These are phyloP conservation scores for Yasuhikotakia modesta DNA, from an alignment of 2,797 vertebrate species.

Conservation along the genomic window DNA sequence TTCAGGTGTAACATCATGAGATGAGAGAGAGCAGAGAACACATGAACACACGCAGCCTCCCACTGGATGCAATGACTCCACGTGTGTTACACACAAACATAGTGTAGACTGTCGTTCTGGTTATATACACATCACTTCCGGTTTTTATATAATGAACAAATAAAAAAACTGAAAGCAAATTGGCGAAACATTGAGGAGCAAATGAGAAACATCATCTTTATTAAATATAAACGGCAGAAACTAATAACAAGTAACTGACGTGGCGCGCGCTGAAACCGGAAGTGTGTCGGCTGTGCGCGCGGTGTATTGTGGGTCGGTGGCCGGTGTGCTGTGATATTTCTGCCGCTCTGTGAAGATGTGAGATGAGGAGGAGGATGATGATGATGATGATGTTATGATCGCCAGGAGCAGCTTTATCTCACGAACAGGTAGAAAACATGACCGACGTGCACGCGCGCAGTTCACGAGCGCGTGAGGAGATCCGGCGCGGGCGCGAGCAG, in stretches of 20 bases:
- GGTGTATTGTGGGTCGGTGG: slow-evolving; percentile 67
- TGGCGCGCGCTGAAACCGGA: slow-evolving; percentile 8
- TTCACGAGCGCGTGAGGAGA: not conserved
- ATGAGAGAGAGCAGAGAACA: not conserved
- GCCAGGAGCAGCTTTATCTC: slow-evolving; percentile 60
- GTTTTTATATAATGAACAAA: too few species aligned
- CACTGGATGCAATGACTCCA: too few species aligned
- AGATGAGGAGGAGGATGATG: not conserved
- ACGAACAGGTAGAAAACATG: slow-evolving; percentile 68
- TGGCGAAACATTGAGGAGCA: not conserved
- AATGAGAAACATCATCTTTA: not conserved
- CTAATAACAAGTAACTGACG: not conserved
- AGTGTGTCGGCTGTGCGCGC: slow-evolving; percentile 28
- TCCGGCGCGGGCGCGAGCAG: not conserved
- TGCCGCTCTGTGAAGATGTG: not conserved
- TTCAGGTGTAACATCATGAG: not conserved
- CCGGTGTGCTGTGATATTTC: slow-evolving; percentile 44
- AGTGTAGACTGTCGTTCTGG: too few species aligned
- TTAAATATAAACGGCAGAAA: not conserved
- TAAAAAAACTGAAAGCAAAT: too few species aligned
- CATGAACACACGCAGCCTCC: too few species aligned
- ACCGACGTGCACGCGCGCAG: not conserved
- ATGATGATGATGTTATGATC: slow-evolving; percentile 55
- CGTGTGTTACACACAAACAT: too few species aligned
- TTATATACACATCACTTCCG: too few species aligned